phyloP scores from a whole-genome alignment of 53 echinoderm and acorn worm genomes.

The Holothuria scabra region DNA sequence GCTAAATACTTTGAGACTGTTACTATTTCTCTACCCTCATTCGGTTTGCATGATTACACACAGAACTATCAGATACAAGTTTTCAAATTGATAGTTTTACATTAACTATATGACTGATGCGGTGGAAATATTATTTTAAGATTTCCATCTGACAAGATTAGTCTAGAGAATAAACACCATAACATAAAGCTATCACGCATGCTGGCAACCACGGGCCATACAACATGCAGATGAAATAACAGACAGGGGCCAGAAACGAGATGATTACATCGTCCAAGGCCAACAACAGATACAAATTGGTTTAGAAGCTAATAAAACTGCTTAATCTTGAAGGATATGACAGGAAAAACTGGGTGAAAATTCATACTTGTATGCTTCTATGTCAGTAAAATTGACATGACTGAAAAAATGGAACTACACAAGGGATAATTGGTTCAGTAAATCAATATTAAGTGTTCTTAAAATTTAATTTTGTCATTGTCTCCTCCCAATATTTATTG shows the following conservation, averaged over 20 bases:
- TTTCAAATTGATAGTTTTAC: too few species aligned
- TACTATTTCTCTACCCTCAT: too few species aligned
- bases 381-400: conserved; percentile 21
- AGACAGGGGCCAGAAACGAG: conserved; percentile 25
- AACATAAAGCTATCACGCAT: conserved; percentile 30
- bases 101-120: conserved; percentile 38
- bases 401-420: conserved; percentile 8
- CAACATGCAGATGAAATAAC: conserved; percentile 44
- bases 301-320: conserved; percentile 18
- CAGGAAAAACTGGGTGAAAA: conserved; percentile 31
- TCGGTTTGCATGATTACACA: too few species aligned
- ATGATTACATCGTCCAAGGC: conserved; percentile 36
- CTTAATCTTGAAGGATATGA: conserved; percentile 30
- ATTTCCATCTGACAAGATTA: conserved; percentile 34
- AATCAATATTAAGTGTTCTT: too few species aligned
- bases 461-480: too few species aligned
- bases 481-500: too few species aligned
- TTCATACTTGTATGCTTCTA: conserved; percentile 40
- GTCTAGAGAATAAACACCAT: conserved; percentile 23
- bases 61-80: too few species aligned
- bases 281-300: conserved; percentile 41
- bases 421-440: conserved; percentile 11
- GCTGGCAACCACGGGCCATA: conserved; percentile 33
- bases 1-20: too few species aligned
- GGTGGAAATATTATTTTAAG: conserved; percentile 36